Conservation (phyloP, 1,140 invertebrate species). For the Paraescarpia echinospica region DNA sequence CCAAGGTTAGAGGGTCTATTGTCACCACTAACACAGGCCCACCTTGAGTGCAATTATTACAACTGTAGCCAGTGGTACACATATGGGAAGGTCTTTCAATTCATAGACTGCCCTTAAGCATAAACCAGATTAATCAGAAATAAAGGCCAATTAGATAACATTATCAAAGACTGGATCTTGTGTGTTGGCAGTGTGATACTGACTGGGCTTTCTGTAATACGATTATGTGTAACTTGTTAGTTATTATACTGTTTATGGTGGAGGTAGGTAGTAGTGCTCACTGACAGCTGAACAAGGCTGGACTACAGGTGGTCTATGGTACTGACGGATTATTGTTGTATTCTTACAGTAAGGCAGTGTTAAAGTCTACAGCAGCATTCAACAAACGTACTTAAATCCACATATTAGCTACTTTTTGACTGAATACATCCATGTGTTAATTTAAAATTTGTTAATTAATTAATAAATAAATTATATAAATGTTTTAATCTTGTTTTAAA, state of each 20-base stretch:
- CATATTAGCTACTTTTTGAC: too few relatives aligned
- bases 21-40: background rate
- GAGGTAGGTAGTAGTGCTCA: background rate
- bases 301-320: too few relatives aligned
- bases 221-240: background rate
- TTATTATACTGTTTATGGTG: background rate
- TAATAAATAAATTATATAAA: too few relatives aligned
- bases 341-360: background rate
- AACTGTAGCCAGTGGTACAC: background rate
- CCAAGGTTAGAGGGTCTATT: background rate
- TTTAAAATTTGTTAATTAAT: too few relatives aligned
- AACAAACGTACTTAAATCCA: background rate
- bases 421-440: too few relatives aligned
- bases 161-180: background rate
- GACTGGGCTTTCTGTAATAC: background rate
- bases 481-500: too few relatives aligned
- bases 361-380: background rate
- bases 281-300: background rate
- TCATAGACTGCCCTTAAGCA: background rate
- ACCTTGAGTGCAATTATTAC: background rate
- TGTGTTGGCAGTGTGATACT: background rate
- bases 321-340: background rate
- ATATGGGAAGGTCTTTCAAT: background rate
- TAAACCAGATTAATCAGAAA: background rate
- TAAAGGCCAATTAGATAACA: conserved; percentile 1